Conservation (phyloP, 2,797 vertebrate genomes). For the Acrossocheilus wenchowensis region DNA sequence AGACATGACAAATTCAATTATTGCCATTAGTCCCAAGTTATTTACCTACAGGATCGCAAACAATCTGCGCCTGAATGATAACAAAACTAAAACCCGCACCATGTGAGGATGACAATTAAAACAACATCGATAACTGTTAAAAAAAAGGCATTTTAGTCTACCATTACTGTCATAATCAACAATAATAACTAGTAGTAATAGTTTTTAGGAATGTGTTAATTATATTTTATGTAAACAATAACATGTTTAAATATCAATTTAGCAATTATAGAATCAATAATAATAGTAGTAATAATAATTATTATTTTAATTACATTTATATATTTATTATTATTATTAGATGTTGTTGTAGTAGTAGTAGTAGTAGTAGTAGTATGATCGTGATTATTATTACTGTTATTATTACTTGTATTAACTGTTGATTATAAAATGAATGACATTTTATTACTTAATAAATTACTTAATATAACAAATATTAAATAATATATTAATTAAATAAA, state of each 20-base stretch:
- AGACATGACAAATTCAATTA: background rate
- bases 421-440: background rate
- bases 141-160: background rate
- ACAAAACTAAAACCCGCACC: background rate
- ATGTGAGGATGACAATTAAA: background rate
- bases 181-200: background rate
- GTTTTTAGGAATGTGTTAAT: background rate
- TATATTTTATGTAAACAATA: background rate
- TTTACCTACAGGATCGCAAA: background rate
- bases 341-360: too few species aligned
- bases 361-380: too few species aligned
- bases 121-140: background rate
- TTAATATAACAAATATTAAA: background rate
- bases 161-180: background rate
- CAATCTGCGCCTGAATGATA: background rate
- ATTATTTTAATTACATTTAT: background rate
- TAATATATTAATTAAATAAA: background rate
- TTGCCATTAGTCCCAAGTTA: background rate
- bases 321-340: too few species aligned
- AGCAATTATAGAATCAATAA: background rate
- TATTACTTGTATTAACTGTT: background rate
- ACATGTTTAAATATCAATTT: background rate
- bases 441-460: background rate
- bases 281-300: background rate
- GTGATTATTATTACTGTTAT: too few species aligned